Evolutionary conservation across 2,113 vertebrate species (phyloP).

Genomic region (Indri indri): DNA sequence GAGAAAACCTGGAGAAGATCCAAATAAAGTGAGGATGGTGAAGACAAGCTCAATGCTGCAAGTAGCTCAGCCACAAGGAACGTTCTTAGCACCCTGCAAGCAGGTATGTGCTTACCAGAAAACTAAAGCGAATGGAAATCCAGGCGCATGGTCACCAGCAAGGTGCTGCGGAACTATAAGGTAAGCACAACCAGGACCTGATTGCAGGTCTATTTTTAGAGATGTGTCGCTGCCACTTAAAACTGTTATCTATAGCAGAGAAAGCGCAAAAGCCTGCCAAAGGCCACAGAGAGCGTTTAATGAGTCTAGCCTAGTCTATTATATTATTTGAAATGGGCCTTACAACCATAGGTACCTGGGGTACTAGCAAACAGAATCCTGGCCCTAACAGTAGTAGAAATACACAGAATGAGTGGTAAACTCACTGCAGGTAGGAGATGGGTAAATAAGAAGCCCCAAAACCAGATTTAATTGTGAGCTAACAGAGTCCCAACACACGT

Average conservation of each 20-base stretch:
- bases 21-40: background rate
- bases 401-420: background rate
- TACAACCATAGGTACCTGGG: background rate
- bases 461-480: background rate
- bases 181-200: constrained; percentile 40
- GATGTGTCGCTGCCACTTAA: constrained; percentile 9
- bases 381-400: background rate
- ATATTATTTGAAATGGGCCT: background rate
- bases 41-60: background rate
- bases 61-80: background rate
- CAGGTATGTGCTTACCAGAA: constrained; percentile 53
- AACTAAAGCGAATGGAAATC: constrained; percentile 35
- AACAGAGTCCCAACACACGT: background rate
- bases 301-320: background rate
- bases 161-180: constrained; percentile 15
- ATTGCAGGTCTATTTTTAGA: background rate
- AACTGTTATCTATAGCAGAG: background rate
- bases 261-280: constrained; percentile 27
- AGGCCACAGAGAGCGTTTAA: background rate
- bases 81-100: background rate
- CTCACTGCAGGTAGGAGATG: background rate
- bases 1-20: constrained; percentile 42
- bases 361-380: background rate
- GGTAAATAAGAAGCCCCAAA: background rate
- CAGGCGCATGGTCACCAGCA: background rate